Evolutionary conservation across 2,113 vertebrate genomes (phyloP).

Genomic region (Coturnix japonica): DNA sequence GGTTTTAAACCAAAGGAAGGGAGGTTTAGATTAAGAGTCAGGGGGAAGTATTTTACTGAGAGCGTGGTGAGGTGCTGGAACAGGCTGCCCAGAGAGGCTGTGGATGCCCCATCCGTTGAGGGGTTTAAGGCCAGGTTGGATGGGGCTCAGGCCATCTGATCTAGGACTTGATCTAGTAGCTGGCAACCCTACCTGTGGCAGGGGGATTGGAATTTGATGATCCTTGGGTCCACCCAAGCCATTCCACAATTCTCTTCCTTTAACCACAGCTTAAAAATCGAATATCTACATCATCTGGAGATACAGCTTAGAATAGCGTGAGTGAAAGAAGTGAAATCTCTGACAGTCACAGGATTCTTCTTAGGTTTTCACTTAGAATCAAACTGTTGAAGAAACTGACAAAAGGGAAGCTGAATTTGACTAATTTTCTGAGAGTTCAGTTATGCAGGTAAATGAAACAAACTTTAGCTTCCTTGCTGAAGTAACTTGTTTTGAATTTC

Average conservation of each 20-base stretch:
- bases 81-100: too few relatives aligned
- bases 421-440: background rate
- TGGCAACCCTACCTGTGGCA: too few relatives aligned
- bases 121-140: too few relatives aligned
- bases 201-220: too few relatives aligned
- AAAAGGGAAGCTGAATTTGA: constrained; percentile 3
- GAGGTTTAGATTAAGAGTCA: too few relatives aligned
- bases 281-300: background rate
- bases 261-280: background rate
- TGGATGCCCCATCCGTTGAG: too few relatives aligned
- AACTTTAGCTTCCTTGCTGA: constrained; percentile 15
- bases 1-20: too few relatives aligned
- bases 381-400: background rate
- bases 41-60: too few relatives aligned
- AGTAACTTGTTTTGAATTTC: constrained; percentile 24
- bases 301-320: background rate
- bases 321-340: background rate
- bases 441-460: background rate
- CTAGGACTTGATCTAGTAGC: too few relatives aligned
- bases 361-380: background rate
- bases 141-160: too few relatives aligned
- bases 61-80: too few relatives aligned
- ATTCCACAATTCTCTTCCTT: background rate
- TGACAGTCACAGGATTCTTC: background rate
- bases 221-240: too few relatives aligned